Percentiles rank a stretch among this genome's conserved stretches.
These are phyloP conservation scores for Menidia beryllina DNA, from an alignment of 2,113 vertebrate genomes.

Conservation along the genomic window DNA sequence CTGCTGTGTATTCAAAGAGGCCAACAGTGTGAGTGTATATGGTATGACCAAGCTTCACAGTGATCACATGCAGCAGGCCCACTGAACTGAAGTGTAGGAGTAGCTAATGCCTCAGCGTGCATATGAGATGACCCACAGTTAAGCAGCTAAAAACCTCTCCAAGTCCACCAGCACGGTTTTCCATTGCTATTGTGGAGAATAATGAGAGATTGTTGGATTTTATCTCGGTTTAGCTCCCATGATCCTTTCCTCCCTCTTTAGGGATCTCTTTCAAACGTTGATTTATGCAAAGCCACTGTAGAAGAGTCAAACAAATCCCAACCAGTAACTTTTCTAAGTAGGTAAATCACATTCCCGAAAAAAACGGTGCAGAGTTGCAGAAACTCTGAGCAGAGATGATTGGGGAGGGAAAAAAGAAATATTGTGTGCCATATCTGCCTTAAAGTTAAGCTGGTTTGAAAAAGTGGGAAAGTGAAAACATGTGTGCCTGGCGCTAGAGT, in stretches of 20 bases:
- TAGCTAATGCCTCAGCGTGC: constrained; percentile 7
- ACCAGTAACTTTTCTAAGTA: constrained; percentile 30
- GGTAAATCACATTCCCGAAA: constrained; percentile 30
- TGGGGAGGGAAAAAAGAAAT: constrained; percentile 18
- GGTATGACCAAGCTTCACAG: background rate
- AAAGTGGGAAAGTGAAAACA: constrained; percentile 1
- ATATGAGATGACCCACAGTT: constrained; percentile 50
- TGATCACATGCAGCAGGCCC: constrained; percentile 6
- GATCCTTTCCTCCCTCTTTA: constrained; percentile 6
- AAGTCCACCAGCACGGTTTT: constrained; percentile 27
- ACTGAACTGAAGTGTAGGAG: constrained; percentile 45
- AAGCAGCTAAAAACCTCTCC: constrained; percentile 38
- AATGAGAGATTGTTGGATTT: constrained; percentile 53
- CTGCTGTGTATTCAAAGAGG: constrained; percentile 7
- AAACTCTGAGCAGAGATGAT: constrained; percentile 25
- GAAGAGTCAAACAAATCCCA: constrained; percentile 55
- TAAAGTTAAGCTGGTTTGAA: constrained; percentile 46
- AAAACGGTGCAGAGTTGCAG: constrained; percentile 7
- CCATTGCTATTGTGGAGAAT: constrained; percentile 14
- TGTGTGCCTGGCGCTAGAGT: constrained; percentile 32
- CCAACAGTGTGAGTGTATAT: background rate
- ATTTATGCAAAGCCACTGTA: constrained; percentile 67
- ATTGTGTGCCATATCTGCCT: constrained; percentile 39
- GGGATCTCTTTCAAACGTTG: constrained; percentile 34
- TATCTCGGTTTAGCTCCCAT: constrained; percentile 21